Evolutionary conservation across 2,888 invertebrate species (phyloP), one percentile per base, ranked within the genome.

Genomic region (Apoderus coryli): DNA sequence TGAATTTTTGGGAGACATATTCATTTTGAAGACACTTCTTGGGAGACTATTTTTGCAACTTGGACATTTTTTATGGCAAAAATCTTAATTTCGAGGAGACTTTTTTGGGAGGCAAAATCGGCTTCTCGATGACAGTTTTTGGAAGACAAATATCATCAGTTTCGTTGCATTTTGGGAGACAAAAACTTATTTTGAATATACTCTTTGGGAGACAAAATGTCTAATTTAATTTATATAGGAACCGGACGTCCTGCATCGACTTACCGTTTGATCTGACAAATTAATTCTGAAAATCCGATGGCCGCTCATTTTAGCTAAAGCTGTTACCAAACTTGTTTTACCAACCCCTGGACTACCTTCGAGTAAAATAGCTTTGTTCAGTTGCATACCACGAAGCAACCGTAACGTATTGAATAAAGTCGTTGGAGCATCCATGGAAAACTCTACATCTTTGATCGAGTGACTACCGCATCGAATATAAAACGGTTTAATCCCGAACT

Each of bases 261-360:
- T 63, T 61, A 85, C 84, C 19, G 98, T 99, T 63, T 99, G 98
- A 51, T 99, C 98, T 28, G 96, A 96, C 27, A 99, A 67, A 65
- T 99, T 99, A 35, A 99, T 89, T 25, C 98, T 68, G 9, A 90
- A 76, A 16, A 96, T 71, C 48, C 72, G 68, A 53, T 89, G 75
- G 2, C 88, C 84, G 2, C 89, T 74, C 5, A 74, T 72, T 49
- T 72, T 76, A 0, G 95, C 93, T 22, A 98, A 61, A 14, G 90
- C 90, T 31, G 78, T 75, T 2, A 99, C 84, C 32, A 95, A 65
- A 43, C 92, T 92, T 0, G 96, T 96, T 61, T 99, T 99, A 3
- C 98, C 98, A 11, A 96, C 95, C 2, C 98, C 98, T 3, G 98
- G 98, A 45, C 90, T 86, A 2, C 90, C 98, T 64, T 99, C 98